Conservation (phyloP, 2,797 vertebrate genomes). For the Adelosebastes latens region DNA sequence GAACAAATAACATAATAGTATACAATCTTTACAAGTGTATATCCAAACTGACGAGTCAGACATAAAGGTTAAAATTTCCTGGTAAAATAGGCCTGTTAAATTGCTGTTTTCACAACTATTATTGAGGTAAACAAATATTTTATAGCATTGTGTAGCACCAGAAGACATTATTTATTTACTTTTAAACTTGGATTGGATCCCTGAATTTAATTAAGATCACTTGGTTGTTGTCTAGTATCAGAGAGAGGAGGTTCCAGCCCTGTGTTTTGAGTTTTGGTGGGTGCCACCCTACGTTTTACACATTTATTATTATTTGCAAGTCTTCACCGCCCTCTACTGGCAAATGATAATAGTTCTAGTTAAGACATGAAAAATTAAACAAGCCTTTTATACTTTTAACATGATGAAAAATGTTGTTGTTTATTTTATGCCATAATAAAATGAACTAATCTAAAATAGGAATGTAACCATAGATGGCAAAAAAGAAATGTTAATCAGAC, state of each 20-base stretch:
- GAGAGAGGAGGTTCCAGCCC: background rate
- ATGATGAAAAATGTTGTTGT: background rate
- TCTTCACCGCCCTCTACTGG: slow-evolving; percentile 52
- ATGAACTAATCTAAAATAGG: background rate
- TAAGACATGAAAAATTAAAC: background rate
- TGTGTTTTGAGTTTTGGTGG: background rate
- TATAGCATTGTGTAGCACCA: background rate
- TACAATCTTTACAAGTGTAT: accelerated
- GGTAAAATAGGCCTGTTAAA: background rate
- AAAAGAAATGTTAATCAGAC: background rate
- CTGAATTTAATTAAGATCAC: background rate
- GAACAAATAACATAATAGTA: background rate
- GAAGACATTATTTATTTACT: background rate
- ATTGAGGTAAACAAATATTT: background rate
- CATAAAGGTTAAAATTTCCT: background rate
- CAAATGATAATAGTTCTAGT: background rate
- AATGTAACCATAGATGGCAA: background rate
- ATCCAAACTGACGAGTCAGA: background rate
- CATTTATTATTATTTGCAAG: background rate
- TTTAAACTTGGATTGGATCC: background rate
- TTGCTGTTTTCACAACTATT: background rate
- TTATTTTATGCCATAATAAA: background rate
- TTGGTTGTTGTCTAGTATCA: background rate
- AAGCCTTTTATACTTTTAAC: background rate
- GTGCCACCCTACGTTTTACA: background rate